Evolutionary conservation across 2,888 invertebrate species (phyloP), one percentile per base, ranked within the genome.

Genomic region (Lasioglossum lativentre): DNA sequence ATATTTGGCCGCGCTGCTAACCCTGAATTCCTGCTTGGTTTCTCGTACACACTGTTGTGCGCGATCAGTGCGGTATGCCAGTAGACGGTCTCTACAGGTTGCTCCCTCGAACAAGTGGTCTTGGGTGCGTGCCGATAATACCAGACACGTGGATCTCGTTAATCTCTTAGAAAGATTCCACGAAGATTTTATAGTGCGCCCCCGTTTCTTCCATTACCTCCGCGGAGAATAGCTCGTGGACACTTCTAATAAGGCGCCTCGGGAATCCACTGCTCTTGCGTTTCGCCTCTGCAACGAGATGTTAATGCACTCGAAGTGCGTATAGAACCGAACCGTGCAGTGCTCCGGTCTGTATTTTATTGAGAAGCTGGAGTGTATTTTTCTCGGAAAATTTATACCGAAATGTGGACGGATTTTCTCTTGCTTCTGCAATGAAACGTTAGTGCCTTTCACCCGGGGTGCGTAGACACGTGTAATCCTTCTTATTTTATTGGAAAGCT

Each of bases 101-200:
- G 92, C 89, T 88, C 88, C 79, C 89, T 86, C 88, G 92, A 91
- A 91, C 90, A 92, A 91, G 90, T 91, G 90, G 92, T 90, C 88
- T 88, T 86, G 84, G 88, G 82, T 90, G 90, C 90, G 88, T 90
- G 90, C 90, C 90, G 90, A 90, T 90, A 89, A 89, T 90, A 86
- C 90, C 89, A 76, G 87, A 88, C 89, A 85, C 90, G 87, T 88
- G 86, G 86, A 77, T 86, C 89, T 90, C 90, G 88, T 90, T 88
- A 86, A 89, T 88, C 85, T 83, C 82, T 19, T n/a, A 47, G 42
- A 66, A 82, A 76, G 80, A 85, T 87, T 71, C 80, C 77, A 45
- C 38, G 23, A 56, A 72, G 70, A 77, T 72, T 75, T 82, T 40
- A 66, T 75, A 47, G n/a, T 42, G 40, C 23, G 19, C 52, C n/a